phyloP scores from a whole-genome alignment of 23 tunicate genomes.

The Diplosoma virens region DNA sequence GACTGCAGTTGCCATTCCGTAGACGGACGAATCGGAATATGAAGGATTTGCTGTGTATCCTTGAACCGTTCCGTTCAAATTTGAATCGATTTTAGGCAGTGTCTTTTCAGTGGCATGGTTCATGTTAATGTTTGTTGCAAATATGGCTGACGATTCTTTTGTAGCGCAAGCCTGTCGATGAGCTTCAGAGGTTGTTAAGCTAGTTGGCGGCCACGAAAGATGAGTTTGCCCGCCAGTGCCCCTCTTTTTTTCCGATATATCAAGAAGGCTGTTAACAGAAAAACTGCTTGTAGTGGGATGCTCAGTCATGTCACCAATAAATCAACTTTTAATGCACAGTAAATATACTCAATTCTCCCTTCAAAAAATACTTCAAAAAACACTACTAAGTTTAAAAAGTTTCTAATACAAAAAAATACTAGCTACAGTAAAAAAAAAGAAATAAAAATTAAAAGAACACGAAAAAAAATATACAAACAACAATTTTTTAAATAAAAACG shows the following conservation, averaged over 20 bases:
- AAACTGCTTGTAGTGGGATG: not conserved
- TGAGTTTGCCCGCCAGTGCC: not conserved
- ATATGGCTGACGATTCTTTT: constrained; percentile 6
- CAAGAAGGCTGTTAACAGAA: constrained; percentile 6
- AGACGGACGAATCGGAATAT: not conserved
- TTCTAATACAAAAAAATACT: too few relatives aligned
- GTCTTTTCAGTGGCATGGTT: not conserved
- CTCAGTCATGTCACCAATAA: constrained; percentile 1
- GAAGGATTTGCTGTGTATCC: not conserved
- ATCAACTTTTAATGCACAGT: too few relatives aligned
- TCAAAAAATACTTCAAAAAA: too few relatives aligned
- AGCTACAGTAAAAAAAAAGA: too few relatives aligned
- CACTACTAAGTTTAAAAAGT: too few relatives aligned
- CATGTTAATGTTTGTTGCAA: not conserved
- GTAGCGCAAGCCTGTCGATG: not conserved
- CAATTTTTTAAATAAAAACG: too few relatives aligned
- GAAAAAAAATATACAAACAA: too few relatives aligned
- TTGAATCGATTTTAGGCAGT: not conserved
- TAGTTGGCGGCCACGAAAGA: not conserved
- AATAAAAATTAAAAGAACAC: too few relatives aligned
- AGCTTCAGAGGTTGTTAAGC: not conserved
- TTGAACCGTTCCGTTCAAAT: not conserved
- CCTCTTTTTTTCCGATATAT: constrained; percentile 3
- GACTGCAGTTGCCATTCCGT: not conserved
- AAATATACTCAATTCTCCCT: too few relatives aligned